Percentiles rank a stretch among this genome's conserved stretches.
Evolutionary conservation across 2,888 invertebrate species (phyloP).

Genomic region (Chrysopilus asiliformis): DNA sequence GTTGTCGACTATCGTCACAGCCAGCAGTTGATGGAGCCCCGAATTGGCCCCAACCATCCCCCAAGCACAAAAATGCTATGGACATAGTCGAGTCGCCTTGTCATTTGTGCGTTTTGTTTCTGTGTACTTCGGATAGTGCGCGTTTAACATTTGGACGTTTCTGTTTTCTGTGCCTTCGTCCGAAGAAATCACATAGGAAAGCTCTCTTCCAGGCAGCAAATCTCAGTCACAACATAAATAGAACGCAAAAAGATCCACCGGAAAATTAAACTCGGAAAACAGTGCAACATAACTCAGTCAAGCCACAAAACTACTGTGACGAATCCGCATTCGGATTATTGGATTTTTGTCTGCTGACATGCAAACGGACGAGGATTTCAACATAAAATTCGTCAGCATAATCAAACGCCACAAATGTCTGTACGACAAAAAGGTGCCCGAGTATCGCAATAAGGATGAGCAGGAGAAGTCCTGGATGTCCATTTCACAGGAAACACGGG

Average conservation of each 20-base stretch:
- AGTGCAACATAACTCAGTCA: not conserved
- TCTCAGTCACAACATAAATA: no score
- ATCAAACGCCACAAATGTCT: slow-evolving; percentile 38
- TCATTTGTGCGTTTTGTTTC: no score
- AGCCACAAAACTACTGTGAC: not conserved
- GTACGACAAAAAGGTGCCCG: slow-evolving; percentile 37
- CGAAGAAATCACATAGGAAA: no score
- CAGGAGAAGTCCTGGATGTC: slow-evolving; percentile 35
- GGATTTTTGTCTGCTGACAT: slow-evolving; percentile 20
- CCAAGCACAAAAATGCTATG: no score
- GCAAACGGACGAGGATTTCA: slow-evolving; percentile 37
- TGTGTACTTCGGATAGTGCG: no score
- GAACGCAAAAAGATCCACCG: not conserved
- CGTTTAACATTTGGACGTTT: no score
- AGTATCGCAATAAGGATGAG: slow-evolving; percentile 36
- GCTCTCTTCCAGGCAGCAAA: no score
- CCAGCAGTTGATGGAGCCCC: no score
- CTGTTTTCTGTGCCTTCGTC: no score
- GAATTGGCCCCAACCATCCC: no score
- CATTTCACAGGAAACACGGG: slow-evolving; percentile 31
- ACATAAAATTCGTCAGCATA: slow-evolving; percentile 38
- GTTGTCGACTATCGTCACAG: no score
- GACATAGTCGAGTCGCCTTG: no score
- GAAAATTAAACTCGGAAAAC: not conserved
- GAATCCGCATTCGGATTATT: not conserved